phyloP scores from a whole-genome alignment of 2,113 vertebrate genomes.

The Gavia stellata region DNA sequence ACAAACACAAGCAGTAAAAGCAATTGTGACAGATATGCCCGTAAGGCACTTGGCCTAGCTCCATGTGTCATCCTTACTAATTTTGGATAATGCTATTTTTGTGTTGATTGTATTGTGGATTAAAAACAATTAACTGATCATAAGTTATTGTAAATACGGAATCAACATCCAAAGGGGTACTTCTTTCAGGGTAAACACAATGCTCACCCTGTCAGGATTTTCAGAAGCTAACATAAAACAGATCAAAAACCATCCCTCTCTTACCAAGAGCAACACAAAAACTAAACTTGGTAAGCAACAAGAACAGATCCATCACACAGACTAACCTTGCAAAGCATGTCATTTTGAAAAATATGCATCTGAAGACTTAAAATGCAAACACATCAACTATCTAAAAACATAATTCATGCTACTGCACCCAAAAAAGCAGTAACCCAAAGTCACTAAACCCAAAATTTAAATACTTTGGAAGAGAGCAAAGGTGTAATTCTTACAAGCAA shows the following conservation, averaged over 20 bases:
- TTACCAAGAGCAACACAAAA: neutral
- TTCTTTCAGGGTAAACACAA: neutral
- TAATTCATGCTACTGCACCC: neutral
- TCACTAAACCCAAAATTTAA: neutral
- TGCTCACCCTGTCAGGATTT: neutral
- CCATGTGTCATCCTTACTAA: neutral
- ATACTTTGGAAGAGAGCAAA: accelerated
- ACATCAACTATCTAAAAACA: neutral
- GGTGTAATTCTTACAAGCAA: neutral
- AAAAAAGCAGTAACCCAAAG: neutral
- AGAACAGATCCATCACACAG: neutral
- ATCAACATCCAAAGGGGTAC: neutral
- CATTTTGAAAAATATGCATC: neutral
- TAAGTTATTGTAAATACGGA: neutral
- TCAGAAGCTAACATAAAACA: neutral
- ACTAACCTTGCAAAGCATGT: neutral
- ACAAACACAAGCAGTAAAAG: neutral
- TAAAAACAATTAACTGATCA: neutral
- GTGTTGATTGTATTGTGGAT: neutral
- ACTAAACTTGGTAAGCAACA: neutral
- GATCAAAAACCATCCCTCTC: neutral
- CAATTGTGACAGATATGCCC: constrained; percentile 14
- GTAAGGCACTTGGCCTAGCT: neutral
- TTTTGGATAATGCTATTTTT: neutral
- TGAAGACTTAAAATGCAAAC: neutral